Base-by-base conservation (phyloP, 2,113 vertebrate species). In the Symphodus melops region DNA sequence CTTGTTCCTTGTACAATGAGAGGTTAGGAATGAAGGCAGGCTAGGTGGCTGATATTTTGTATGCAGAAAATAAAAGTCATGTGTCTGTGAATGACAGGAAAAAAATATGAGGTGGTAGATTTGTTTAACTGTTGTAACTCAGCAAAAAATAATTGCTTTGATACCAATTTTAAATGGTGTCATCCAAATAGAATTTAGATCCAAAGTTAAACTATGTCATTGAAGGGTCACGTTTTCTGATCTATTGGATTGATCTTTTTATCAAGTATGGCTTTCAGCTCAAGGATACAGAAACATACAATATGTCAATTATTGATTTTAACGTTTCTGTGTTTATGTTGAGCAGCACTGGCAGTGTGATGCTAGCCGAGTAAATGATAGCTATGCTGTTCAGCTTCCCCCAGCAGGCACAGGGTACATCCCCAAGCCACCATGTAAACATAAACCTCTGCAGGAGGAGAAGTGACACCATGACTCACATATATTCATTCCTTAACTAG, bases 401-500 rank as follows among this genome's bases (percentile, higher is more conserved):
- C 53, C 28, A 33, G 28, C 28, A 33, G 28, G 28, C 52, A 42
- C 53, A 59, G 41, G 53, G 55, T 74, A 41, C 74, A 55, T 8
- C 33, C 33, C 8, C 39, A 10, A 9, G 2, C 41, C 28, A 51
- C 20, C 46, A 56, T 77, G 74, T 68, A 83, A 89, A 83, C 69
- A 75, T 37, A 83, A 77, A 69, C 57, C 51, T 60, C 68, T 56
- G 41, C 60, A 78, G 71, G 20, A 49, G 61, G 58, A 77, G 52
- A 79, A 48, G 71, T 52, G 64, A 63, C 56, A 85, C 55, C 71
- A 79, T 68, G 83, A 90, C 61, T 81, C 49, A 12, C 62, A 63
- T 55, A 60, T 36, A 79, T 69, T 74, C 39, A 74, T 78, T 73
- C 67, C 56, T 86, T 67, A 55, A 57, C 63, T 49, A 28, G 46